A percentile compares a stretch with the other conserved stretches of the same genome.
Conservation (phyloP, 2,888 invertebrate genomes). For the Tenthredo amoena region DNA sequence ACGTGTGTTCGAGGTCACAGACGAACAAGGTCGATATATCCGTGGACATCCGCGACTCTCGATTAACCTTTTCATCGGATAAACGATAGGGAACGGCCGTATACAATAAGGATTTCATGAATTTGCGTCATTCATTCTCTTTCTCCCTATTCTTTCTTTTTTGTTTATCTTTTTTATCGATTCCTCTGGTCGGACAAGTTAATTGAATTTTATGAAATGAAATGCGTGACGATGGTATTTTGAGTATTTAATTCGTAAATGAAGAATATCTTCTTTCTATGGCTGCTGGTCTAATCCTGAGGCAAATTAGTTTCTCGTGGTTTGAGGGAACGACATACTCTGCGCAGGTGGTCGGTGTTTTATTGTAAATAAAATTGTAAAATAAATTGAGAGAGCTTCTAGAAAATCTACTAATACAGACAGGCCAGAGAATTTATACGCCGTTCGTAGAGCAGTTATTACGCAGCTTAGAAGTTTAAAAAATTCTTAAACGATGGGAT, state of each 20-base stretch:
- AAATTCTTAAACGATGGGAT: not conserved
- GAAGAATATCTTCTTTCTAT: not conserved
- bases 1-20: conserved; percentile 64
- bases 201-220: not conserved
- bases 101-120: not conserved
- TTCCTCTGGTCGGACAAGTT: not conserved
- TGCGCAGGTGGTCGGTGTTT: not conserved
- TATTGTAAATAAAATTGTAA: not conserved
- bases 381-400: not conserved
- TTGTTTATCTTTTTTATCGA: not conserved
- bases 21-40: conserved; percentile 69
- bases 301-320: not conserved
- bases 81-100: not conserved
- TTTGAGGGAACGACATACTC: not conserved
- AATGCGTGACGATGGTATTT: not conserved
- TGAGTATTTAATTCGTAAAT: not conserved
- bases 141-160: not conserved
- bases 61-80: not conserved
- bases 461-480: not conserved
- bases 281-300: not conserved
- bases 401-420: not conserved
- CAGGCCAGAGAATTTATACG: not conserved
- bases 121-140: not conserved
- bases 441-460: not conserved
- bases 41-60: not conserved